phyloP scores from a whole-genome alignment of 2,888 invertebrate species.

The Hoplodrina blanda region DNA sequence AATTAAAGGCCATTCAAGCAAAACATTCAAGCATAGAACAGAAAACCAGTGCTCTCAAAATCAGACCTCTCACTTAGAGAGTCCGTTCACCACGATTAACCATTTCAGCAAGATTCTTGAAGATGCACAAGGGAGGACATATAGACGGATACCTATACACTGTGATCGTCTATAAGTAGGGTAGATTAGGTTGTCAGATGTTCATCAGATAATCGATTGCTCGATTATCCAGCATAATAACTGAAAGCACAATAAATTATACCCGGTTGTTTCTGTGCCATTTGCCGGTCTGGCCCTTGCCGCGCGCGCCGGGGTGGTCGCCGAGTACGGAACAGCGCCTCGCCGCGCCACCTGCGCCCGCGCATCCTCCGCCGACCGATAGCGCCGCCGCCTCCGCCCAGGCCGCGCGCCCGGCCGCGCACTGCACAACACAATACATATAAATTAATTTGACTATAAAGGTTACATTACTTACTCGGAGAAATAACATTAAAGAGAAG shows the following conservation, averaged over 20 bases:
- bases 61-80: neutral
- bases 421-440: slow-evolving; percentile 88
- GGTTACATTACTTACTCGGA: neutral
- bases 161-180: neutral
- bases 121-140: neutral
- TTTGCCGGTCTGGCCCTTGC: slow-evolving; percentile 90
- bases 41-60: neutral
- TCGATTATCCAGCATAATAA: slow-evolving; percentile 65
- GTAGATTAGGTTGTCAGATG: neutral
- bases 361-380: slow-evolving; percentile 86
- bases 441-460: neutral
- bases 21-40: neutral
- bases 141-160: too few species aligned
- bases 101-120: neutral
- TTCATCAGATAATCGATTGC: too few species aligned
- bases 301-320: slow-evolving; percentile 92
- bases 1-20: neutral
- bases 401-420: slow-evolving; percentile 95
- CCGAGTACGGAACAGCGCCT: slow-evolving; percentile 90
- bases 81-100: neutral
- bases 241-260: slow-evolving; percentile 56
- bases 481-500: neutral
- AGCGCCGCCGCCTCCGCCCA: slow-evolving; percentile 93
- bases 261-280: slow-evolving; percentile 97
- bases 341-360: slow-evolving; percentile 89